Percentiles rank a stretch among this genome's conserved stretches.
Conservation (phyloP, 2,113 vertebrate genomes). For the Danionella cerebrum region DNA sequence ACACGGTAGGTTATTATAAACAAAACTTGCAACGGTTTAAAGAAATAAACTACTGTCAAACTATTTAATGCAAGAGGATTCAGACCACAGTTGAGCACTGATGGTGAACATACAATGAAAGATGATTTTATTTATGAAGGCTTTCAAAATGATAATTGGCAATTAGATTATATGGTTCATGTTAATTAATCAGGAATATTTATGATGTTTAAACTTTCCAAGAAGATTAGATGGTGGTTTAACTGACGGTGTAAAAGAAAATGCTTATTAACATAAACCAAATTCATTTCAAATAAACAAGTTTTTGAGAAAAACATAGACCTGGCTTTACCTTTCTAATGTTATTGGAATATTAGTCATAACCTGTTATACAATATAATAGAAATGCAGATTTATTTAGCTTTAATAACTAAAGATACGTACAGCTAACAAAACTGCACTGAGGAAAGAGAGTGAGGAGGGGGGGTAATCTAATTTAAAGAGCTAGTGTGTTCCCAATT, state of each 20-base stretch:
- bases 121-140: background rate
- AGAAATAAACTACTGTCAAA: background rate
- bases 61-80: background rate
- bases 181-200: slow-evolving; percentile 13
- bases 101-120: background rate
- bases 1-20: background rate
- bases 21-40: background rate
- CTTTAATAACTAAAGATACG: too few relatives aligned
- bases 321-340: too few relatives aligned
- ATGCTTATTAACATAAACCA: background rate
- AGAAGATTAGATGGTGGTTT: background rate
- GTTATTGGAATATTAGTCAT: too few relatives aligned
- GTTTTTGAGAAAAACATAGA: background rate
- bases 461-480: too few relatives aligned
- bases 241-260: background rate
- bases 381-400: slow-evolving; percentile 20
- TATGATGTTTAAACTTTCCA: background rate
- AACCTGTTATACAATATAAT: too few relatives aligned
- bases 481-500: too few relatives aligned
- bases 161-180: background rate
- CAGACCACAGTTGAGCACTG: background rate
- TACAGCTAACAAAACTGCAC: too few relatives aligned
- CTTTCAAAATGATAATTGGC: background rate
- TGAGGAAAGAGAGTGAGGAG: too few relatives aligned
- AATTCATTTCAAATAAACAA: background rate